Evolutionary conservation across 2,888 invertebrate species (phyloP), one percentile per base, ranked within the genome.

Genomic region (Polia nebulosa): DNA sequence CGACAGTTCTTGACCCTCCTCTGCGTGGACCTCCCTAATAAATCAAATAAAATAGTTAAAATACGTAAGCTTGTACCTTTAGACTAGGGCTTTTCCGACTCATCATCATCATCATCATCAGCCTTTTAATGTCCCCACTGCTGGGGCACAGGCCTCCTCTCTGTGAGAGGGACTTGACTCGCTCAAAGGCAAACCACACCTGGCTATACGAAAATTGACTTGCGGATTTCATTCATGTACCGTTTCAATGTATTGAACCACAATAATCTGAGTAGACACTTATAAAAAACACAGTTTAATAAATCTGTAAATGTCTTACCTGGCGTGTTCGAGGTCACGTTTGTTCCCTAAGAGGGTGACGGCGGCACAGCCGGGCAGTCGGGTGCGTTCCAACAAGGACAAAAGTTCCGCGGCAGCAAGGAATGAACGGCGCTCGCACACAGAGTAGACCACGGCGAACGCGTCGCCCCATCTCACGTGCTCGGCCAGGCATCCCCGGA

Each of bases 381-480:
- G 96, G 61, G 97, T 96, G 88, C 97, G 96, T 73, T 97, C 96
- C 82, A 98, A 94, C 82, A 97, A 96, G 60, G 97, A 97, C 76
- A 98, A 93, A 57, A 97, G 96, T 86, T 97, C 97, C 47, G 97
- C 96, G 0, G 98, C 98, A 82, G 97, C 97, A 79, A 97, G 85
- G 84, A 95, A 95, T 2, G 95, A 94, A 4, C 95, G 91, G 17
- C 95, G 88, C 80, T 94, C 94, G 82, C 95, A 95, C 41, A 98
- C 97, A 53, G 97, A 97, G 94, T 98, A 98, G 57, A 98, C 98
- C 76, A 98, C 97, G 47, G 98, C 97, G 92, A 98, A 98, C 20
- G 98, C 98, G 88, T 98, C 98, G 58, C 98, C 98, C 98, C 98
- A 98, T 89, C 97, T 96, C 84, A 97, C 96, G 91, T 98, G 97